Evolutionary conservation across 2,113 vertebrate genomes (phyloP), one percentile per base, ranked within the genome.

Genomic region (Hyla sarda): DNA sequence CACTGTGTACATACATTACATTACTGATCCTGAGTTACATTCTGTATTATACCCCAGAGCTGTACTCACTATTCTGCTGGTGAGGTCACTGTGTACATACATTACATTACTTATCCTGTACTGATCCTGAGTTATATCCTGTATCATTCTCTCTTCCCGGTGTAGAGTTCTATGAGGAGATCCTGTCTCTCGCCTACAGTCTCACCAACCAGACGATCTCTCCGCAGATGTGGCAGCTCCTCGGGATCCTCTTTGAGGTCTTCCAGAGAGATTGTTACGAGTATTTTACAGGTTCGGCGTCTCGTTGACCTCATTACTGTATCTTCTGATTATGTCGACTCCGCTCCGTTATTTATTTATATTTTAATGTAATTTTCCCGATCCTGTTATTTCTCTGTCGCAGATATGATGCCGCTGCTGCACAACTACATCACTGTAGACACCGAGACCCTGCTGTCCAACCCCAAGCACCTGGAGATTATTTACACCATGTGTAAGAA

Each of bases 401-500:
- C 90, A 99, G 98, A 99, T 89, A 99, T 99, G 98, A 99, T 99
- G 98, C 98, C 98, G 88, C 96, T 99, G 76, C 96, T 99, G 88
- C 98, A 99, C 93, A 99, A 99, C 93, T 99, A 99, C 5, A 95
- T 99, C 87, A 99, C 98, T 62, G 97, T 99, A 80, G 98, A 98
- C 89, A 99, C 98, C 82, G 96, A 98, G 88, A 99, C 96, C 0
- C 96, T 99, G 88, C 89, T 99, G 32, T 99, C 97, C 71, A 97
- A 99, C 92, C 98, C 98, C 87, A 99, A 99, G 91, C 99, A 97
- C 87, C 95, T 99, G 93, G 98, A 99, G 93, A 97, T 99, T 91
- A 99, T 99, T 90, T 99, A 98, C 91, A 98, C 93, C 93, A 99
- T 99, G 98, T 99, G 98, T 92, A 99, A 99, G 93, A 99, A 99